phyloP scores from a whole-genome alignment of 2,797 vertebrate species.

The Enteromius mattozi region DNA sequence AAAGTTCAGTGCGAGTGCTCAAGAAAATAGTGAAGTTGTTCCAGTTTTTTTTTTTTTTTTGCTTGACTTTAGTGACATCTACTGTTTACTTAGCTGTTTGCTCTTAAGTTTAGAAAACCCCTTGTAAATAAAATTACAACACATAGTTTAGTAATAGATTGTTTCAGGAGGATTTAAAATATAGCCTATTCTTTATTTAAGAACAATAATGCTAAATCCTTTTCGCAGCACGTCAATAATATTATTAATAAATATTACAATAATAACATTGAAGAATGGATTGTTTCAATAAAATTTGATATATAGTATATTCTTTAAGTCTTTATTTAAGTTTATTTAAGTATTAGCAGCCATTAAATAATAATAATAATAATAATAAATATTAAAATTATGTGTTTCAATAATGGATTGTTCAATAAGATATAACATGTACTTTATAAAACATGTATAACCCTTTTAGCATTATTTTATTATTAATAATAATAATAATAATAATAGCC shows the following conservation, averaged over 20 bases:
- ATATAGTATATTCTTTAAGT: too few relatives aligned
- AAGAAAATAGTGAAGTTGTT: constrained; percentile 1
- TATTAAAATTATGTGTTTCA: too few relatives aligned
- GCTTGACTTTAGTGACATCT: constrained; percentile 57
- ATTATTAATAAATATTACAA: too few relatives aligned
- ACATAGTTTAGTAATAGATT: background rate
- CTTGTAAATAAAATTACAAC: background rate
- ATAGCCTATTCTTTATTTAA: background rate
- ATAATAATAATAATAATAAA: too few relatives aligned
- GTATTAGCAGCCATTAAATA: too few relatives aligned
- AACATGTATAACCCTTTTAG: too few relatives aligned
- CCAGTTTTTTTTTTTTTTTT: background rate
- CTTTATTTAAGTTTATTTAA: too few relatives aligned
- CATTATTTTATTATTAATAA: background rate
- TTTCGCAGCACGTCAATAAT: background rate
- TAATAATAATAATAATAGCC: background rate
- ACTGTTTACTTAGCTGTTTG: constrained; percentile 44
- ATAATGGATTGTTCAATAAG: too few relatives aligned
- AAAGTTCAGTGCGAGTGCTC: background rate
- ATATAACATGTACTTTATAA: too few relatives aligned
- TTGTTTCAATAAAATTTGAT: too few relatives aligned
- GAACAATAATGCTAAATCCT: background rate
- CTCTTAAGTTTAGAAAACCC: background rate
- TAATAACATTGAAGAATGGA: too few relatives aligned
- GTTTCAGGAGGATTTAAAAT: background rate